Conservation (phyloP, 64 coral and sea anemone species). For the Catalaphyllia jardinei region DNA sequence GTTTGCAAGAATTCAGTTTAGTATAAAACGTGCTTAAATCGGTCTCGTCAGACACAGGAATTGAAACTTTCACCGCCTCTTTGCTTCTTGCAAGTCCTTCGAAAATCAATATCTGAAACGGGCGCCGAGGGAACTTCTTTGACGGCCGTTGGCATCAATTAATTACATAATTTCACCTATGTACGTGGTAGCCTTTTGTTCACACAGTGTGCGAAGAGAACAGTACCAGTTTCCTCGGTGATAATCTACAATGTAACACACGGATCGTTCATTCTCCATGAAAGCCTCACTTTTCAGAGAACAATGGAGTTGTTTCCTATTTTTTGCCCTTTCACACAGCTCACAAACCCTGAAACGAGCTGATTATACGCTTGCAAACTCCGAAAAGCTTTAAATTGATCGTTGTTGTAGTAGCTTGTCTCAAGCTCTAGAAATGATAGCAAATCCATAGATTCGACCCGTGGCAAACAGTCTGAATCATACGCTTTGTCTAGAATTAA, state of each 20-base stretch:
- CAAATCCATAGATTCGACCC: slow-evolving; percentile 1
- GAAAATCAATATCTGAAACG: slow-evolving; percentile 6
- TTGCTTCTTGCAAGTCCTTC: not conserved
- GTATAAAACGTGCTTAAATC: no score
- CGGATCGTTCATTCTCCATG: slow-evolving; percentile 42
- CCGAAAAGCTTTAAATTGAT: not conserved
- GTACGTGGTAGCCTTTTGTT: slow-evolving; percentile 26
- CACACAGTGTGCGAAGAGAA: slow-evolving; percentile 21
- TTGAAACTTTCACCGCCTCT: not conserved
- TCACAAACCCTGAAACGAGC: slow-evolving; percentile 37
- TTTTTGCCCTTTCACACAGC: not conserved
- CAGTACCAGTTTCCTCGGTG: slow-evolving; percentile 25
- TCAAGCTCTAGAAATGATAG: slow-evolving; percentile 17
- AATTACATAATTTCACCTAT: slow-evolving; percentile 19
- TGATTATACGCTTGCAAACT: not conserved
- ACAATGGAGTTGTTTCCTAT: slow-evolving; percentile 32
- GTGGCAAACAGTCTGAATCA: not conserved
- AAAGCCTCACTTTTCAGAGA: slow-evolving; percentile 7
- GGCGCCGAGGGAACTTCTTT: not conserved
- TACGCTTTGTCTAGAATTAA: not conserved
- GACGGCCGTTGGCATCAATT: not conserved
- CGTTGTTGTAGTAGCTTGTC: slow-evolving; percentile 36
- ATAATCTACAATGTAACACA: slow-evolving; percentile 36
- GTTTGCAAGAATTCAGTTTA: no score
- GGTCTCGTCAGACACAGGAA: no score